Evolutionary conservation across 2,888 invertebrate genomes (phyloP).

Genomic region (Petrophora chlorosata): DNA sequence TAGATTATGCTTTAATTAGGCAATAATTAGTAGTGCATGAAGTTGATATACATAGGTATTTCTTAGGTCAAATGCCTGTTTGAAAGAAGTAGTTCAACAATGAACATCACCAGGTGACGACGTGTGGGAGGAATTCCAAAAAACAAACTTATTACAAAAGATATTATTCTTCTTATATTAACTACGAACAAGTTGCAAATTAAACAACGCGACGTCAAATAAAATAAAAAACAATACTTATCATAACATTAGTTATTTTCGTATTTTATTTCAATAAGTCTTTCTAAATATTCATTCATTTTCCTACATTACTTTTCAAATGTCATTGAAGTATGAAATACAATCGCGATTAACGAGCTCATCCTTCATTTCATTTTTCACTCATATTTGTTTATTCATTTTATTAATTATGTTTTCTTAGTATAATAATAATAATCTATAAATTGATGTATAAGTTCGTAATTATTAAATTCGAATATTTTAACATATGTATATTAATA

Average conservation of each 20-base stretch:
- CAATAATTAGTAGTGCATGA: slow-evolving; percentile 13
- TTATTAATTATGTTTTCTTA: slow-evolving; percentile 84
- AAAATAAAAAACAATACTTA: slow-evolving; percentile 74
- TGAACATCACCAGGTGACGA: slow-evolving; percentile 1
- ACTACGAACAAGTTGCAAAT: slow-evolving; percentile 32
- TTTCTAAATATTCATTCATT: slow-evolving; percentile 83
- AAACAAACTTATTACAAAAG: neutral
- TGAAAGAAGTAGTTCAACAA: slow-evolving; percentile 14
- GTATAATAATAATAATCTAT: slow-evolving; percentile 84
- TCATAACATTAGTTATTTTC: slow-evolving; percentile 80
- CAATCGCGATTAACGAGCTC: slow-evolving; percentile 81
- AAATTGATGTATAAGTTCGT: slow-evolving; percentile 85
- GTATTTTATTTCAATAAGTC: slow-evolving; percentile 83
- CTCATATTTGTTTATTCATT: slow-evolving; percentile 82
- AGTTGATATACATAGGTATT: slow-evolving; percentile 5
- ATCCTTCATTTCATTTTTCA: slow-evolving; percentile 76
- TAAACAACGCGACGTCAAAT: slow-evolving; percentile 54
- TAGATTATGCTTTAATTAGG: neutral
- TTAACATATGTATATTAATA: slow-evolving; percentile 85
- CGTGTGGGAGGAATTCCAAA: neutral
- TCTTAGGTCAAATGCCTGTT: neutral
- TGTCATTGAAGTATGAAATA: slow-evolving; percentile 82
- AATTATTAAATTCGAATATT: slow-evolving; percentile 85
- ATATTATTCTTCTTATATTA: slow-evolving; percentile 1
- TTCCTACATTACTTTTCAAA: slow-evolving; percentile 80